Percentiles rank a stretch among this genome's conserved stretches.
Conservation (phyloP, 2,888 invertebrate species). For the Hecatera dysodea region DNA sequence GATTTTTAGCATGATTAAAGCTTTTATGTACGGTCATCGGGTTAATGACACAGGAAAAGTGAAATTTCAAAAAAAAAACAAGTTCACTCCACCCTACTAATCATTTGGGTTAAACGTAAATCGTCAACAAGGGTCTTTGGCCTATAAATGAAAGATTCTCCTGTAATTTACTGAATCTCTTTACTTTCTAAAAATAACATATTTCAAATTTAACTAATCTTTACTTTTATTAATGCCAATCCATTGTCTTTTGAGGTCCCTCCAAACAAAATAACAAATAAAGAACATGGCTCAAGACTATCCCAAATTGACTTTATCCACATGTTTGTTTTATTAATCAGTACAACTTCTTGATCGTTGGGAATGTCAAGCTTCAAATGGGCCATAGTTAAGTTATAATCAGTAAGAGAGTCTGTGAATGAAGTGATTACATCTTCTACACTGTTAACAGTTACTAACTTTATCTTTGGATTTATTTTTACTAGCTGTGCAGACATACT, state of each 20-base stretch:
- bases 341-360: constrained; percentile 85
- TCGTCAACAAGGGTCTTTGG: no score
- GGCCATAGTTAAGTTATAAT: constrained; percentile 92
- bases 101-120: no score
- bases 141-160: no score
- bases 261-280: constrained; percentile 93
- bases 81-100: no score
- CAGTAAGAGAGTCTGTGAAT: constrained; percentile 84
- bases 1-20: no score
- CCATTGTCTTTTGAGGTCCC: constrained; percentile 90
- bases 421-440: constrained; percentile 89
- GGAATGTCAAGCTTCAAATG: constrained; percentile 91
- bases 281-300: constrained; percentile 90
- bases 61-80: no score
- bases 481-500: constrained; percentile 80
- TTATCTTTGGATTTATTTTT: constrained; percentile 89
- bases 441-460: constrained; percentile 87
- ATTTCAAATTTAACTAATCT: constrained; percentile 68
- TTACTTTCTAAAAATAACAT: no score
- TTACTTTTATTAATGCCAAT: constrained; percentile 84
- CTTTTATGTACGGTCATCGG: no score
- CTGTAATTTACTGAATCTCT: no score
- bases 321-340: constrained; percentile 90
- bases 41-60: no score
- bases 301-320: constrained; percentile 88